Evolutionary conservation across 2,888 invertebrate genomes (phyloP).

Genomic region (Lepeophtheirus nordmannii): DNA sequence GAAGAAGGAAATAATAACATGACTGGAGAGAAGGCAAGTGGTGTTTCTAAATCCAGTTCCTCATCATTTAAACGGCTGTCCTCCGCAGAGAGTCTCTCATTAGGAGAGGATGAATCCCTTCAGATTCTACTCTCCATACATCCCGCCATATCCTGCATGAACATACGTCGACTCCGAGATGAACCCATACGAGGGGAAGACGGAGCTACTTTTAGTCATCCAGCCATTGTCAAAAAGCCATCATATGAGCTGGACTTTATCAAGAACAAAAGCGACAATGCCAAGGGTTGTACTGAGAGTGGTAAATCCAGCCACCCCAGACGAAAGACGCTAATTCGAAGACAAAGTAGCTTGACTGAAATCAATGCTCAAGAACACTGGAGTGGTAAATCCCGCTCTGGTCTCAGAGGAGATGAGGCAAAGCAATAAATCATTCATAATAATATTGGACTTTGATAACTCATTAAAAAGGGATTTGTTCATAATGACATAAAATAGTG

Average conservation of each 20-base stretch:
- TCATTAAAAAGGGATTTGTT: too few relatives aligned
- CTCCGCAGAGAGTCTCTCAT: not conserved
- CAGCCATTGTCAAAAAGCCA: not conserved
- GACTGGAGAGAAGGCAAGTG: too few relatives aligned
- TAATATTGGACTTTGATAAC: too few relatives aligned
- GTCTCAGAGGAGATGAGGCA: too few relatives aligned
- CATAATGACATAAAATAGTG: too few relatives aligned
- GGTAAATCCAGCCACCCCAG: not conserved
- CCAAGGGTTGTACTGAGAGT: not conserved
- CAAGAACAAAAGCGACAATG: not conserved
- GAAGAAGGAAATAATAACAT: too few relatives aligned
- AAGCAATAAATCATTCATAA: too few relatives aligned
- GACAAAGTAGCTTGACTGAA: not conserved
- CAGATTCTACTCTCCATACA: not conserved
- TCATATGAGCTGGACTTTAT: not conserved
- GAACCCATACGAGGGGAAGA: constrained; percentile 5
- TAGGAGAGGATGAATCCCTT: not conserved
- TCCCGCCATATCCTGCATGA: constrained; percentile 12
- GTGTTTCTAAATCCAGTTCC: too few relatives aligned
- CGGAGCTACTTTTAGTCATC: constrained; percentile 1
- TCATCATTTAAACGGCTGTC: too few relatives aligned
- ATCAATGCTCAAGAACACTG: not conserved
- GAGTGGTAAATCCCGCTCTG: too few relatives aligned
- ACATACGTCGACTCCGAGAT: not conserved
- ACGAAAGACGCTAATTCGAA: not conserved